Evolutionary conservation across 2,888 invertebrate genomes (phyloP), one percentile per base, ranked within the genome.

Genomic region (Catonia carolina): DNA sequence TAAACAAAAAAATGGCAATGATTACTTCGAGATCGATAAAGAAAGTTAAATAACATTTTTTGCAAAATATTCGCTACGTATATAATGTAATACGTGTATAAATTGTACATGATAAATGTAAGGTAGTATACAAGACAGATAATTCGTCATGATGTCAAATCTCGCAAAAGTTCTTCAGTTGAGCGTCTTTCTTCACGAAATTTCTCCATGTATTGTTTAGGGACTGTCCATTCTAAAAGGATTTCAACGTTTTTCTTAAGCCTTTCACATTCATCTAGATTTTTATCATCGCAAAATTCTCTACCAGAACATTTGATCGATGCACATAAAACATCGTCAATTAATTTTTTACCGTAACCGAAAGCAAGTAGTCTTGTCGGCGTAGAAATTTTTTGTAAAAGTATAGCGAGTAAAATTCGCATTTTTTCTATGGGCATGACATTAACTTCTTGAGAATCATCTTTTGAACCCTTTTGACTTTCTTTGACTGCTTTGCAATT

Each of bases 301-400:
- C 85, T 79, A 1, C 85, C 86, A 60, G 89, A 88, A 33, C 85
- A 79, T 68, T 84, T 80, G 37, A 91, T 77, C 0, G 89, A 88
- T 63, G 88, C 87, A 53, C 84, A 76, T 1, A 92, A 77, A 2
- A 91, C 84, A 62, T 89, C 86, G 69, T 91, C 91, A 61, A 92
- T 89, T 6, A 89, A 77, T 50, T 84, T 75, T 66, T 78, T 78
- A 58, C 86, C 86, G 73, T 82, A 84, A 66, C 91, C 90, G 68
- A 91, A 74, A 67, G 84, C 85, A 60, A 84, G 82, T 45, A 91
- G 77, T 67, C 85, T 82, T 64, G 86, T 85, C 62, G 84, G 83
- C n/a, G 84, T 82, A 15, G 89, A 89, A 62, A 92, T 90, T 72
- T 86, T 85, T 66, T 89, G 89, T 53, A 91, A 73, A 39, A 91